Percentiles rank a stretch among this genome's conserved stretches.
Conservation (phyloP, 2,888 invertebrate genomes). For the Andrena camellia region DNA sequence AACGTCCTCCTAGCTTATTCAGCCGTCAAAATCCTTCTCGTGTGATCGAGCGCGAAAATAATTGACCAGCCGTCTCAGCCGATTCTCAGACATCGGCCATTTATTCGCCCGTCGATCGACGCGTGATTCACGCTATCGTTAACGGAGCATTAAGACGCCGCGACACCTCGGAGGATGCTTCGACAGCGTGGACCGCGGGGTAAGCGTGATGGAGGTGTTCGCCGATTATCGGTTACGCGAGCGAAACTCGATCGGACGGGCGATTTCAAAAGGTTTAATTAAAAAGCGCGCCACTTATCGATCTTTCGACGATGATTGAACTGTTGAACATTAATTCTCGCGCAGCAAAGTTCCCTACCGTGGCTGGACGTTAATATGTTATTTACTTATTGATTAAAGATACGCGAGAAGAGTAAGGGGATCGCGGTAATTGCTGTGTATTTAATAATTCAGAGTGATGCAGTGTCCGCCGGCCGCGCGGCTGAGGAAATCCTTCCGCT, state of each 20-base stretch:
- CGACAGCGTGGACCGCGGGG: conserved; percentile 48
- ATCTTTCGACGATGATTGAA: conserved; percentile 34
- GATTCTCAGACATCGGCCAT: conserved; percentile 4
- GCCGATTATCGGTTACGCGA: conserved; percentile 1
- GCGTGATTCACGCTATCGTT: conserved; percentile 70
- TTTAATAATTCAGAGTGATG: neutral
- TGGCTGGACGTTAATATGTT: neutral
- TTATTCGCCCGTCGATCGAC: conserved; percentile 34
- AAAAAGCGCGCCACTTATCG: conserved; percentile 34
- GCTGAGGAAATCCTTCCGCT: conserved; percentile 46
- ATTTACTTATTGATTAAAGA: neutral
- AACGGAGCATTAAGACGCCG: conserved; percentile 63
- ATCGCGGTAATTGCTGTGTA: neutral
- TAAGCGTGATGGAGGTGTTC: conserved; percentile 28
- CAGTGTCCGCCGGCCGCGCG: neutral
- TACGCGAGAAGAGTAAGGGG: neutral
- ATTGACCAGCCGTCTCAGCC: conserved; percentile 31
- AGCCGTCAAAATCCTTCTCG: neutral
- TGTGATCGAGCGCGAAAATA: conserved; percentile 20
- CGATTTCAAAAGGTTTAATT: conserved; percentile 34
- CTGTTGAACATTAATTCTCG: neutral
- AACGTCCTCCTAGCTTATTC: too few relatives aligned
- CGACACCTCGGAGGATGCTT: conserved; percentile 59
- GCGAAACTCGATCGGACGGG: conserved; percentile 18
- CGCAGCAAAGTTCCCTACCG: too few relatives aligned